A percentile compares a stretch with the other conserved stretches of the same genome.
These are phyloP conservation scores for Ictalurus furcatus DNA, from an alignment of 2,113 vertebrate genomes.

Conservation along the genomic window DNA sequence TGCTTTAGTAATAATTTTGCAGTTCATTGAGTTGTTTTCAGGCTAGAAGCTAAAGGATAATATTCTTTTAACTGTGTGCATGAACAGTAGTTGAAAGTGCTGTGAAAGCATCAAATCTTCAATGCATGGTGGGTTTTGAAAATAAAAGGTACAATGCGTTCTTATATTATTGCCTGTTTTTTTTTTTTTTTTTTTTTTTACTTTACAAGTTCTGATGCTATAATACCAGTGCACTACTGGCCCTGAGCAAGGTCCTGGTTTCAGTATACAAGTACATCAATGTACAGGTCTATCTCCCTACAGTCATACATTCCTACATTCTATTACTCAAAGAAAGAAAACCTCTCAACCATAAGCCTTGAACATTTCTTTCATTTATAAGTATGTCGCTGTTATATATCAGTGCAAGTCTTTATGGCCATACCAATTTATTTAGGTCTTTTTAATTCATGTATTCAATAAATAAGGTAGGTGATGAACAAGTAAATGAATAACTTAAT, in stretches of 20 bases:
- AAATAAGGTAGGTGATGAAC: not conserved
- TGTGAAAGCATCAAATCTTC: slow-evolving; percentile 19
- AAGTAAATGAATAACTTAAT: not conserved
- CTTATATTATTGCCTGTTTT: not conserved
- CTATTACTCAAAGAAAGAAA: not conserved
- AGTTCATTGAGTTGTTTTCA: not conserved
- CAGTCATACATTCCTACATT: not conserved
- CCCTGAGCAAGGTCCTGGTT: not conserved
- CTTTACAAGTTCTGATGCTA: not conserved
- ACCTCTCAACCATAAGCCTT: not conserved
- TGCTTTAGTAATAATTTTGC: not conserved
- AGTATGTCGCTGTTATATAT: not conserved
- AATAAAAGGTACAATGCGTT: slow-evolving; percentile 35
- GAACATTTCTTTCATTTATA: not conserved
- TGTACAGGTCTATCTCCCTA: not conserved
- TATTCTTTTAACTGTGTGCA: not conserved
- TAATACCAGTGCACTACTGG: not conserved
- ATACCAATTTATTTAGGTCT: slow-evolving; percentile 4
- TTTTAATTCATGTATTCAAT: not conserved
- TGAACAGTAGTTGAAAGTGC: slow-evolving; percentile 10
- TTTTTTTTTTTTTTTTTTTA: not conserved
- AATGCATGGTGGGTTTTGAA: slow-evolving; percentile 10
- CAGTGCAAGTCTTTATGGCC: not conserved
- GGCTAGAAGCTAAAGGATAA: not conserved
- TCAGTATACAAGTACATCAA: not conserved